Conservation (phyloP, 2,797 vertebrate genomes). For the Enteromius argenteus region DNA sequence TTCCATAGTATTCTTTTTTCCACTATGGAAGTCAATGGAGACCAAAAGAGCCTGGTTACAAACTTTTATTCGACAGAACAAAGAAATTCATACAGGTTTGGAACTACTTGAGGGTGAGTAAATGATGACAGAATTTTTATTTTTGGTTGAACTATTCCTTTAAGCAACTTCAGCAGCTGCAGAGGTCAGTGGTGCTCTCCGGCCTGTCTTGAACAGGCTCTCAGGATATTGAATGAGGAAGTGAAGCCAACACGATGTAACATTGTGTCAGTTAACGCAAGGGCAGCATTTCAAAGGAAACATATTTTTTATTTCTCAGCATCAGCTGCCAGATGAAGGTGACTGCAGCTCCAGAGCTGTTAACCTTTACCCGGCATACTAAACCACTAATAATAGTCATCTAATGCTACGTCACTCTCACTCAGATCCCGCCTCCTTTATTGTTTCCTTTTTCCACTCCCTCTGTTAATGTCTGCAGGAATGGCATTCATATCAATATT, state of each 20-base stretch:
- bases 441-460: neutral
- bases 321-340: constrained; percentile 10
- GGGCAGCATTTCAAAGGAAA: constrained; percentile 18
- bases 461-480: neutral
- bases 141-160: no score
- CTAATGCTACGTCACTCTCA: neutral
- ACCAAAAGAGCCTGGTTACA: no score
- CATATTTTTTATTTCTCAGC: constrained; percentile 9
- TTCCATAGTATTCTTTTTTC: no score
- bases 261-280: neutral
- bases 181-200: constrained; percentile 16
- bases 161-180: neutral
- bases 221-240: constrained; percentile 5
- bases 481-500: neutral
- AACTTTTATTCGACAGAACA: no score
- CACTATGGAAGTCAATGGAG: no score
- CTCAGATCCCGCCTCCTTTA: neutral
- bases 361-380: neutral
- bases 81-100: no score
- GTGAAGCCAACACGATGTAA: constrained; percentile 18
- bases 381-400: constrained; percentile 4
- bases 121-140: no score
- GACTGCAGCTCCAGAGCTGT: constrained; percentile 7
- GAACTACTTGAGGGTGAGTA: no score
- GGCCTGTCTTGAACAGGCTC: neutral